Evolutionary conservation across 2,888 invertebrate species (phyloP), one percentile per base, ranked within the genome.

Genomic region (Eristalis pertinax): DNA sequence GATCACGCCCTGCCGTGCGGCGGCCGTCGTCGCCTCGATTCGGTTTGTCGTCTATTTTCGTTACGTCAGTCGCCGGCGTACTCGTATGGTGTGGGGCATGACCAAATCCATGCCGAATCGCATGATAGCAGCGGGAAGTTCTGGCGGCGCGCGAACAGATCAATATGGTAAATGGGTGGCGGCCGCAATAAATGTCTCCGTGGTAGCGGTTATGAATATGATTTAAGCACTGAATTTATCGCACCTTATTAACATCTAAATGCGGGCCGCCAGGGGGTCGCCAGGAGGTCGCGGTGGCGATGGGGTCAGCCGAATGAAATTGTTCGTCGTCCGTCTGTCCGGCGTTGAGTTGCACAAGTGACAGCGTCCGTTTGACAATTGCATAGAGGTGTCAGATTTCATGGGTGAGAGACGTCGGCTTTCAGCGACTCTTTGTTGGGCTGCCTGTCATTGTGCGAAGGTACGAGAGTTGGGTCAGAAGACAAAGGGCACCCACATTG

Each of bases 1-100:
- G 73, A 87, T 83, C 84, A 87, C 87, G 87, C 83, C 83, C 84
- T 84, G 79, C 69, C n/a, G n/a, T n/a, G n/a, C n/a, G n/a, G n/a
- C n/a, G n/a, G n/a, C n/a, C 60, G 82, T 83, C 50, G 50, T 58
- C 62, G 24, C 15, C 60, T 73, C 67, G 24, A 50, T 69, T 69
- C 63, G 69, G 11, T 65, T 35, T 83, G 24, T 77, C 73, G 24
- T 77, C 73, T 38, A 74, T 84, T 75, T 75, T 41, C 29, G 72
- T 87, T 83, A 83, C 83, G 87, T 87, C 83, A 79, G 79, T 72
- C 43, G 63, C 74, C 65, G 19, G 50, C 19, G 19, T 19, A 50
- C 50, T 50, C 50, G 19, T 50, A 50, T 50, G 50, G 50, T 50
- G 65, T 24, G 76, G 73, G 67, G 80, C 79, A 86, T 79, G 86